Evolutionary conservation across 2,888 invertebrate species (phyloP), one percentile per base, ranked within the genome.

Genomic region (Agriopis leucophaearia): DNA sequence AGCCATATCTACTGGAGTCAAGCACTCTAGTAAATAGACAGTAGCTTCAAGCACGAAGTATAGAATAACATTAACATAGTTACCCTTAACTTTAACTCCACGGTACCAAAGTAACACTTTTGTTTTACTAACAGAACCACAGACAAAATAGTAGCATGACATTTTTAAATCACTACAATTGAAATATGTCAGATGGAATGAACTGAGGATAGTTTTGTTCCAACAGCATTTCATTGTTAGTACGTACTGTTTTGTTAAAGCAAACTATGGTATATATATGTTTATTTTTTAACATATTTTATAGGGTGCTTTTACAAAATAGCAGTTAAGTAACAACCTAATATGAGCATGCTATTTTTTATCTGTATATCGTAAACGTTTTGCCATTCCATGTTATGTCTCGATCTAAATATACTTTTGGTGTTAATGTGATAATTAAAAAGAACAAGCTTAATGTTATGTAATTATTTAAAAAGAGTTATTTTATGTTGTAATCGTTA

Each of bases 401-500:
- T 87, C 85, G 83, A 86, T 50, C 86, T 82, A 82, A 84, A 85
- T 82, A 79, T 87, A 87, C 80, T 87, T 88, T 88, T 87, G 85
- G 87, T 89, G 85, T 88, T 84, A 83, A 86, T 89, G 92, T 92
- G 91, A 92, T 93, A 91, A 87, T 87, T 80, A 73, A 83, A 86
- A 82, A 86, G 92, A 93, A 92, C 92, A 93, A 93, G 90, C 91
- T 91, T 91, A 87, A 86, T 87, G 87, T 91, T 91, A 89, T 60
- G 85, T 70, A 66, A 73, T 89, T 86, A 90, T 90, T 90, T 89
- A 86, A 90, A n/a, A 88, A 90, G 83, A 88, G 88, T 90, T 92
- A 88, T 92, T 90, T 92, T 92, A 88, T 88, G 90, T 93, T 94
- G 89, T 91, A 91, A 91, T 91, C 92, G 91, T 91, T 92, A 87